Conservation (phyloP, 2,797 vertebrate species). For the Sebastes kiyomatsui region DNA sequence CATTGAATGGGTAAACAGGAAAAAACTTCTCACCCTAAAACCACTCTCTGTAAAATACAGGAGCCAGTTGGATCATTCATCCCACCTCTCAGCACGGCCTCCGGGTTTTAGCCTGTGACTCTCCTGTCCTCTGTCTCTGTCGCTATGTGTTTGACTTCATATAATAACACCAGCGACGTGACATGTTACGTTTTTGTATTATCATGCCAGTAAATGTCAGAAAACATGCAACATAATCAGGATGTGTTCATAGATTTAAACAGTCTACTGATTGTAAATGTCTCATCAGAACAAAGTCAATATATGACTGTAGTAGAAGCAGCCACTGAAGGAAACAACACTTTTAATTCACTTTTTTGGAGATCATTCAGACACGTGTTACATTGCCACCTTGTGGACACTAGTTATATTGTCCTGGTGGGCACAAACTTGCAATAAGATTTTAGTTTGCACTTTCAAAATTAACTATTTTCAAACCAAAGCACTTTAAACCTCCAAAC, state of each 20-base stretch:
- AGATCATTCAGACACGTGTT: slow-evolving; percentile 27
- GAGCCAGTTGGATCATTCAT: slow-evolving; percentile 56
- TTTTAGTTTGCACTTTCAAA: neutral
- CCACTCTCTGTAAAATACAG: slow-evolving; percentile 59
- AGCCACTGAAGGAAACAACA: neutral
- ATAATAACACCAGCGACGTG: slow-evolving; percentile 31
- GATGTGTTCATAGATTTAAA: neutral
- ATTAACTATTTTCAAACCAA: neutral
- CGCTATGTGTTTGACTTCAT: slow-evolving; percentile 19
- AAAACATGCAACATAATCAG: neutral
- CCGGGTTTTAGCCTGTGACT: slow-evolving; percentile 30
- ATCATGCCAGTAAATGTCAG: neutral
- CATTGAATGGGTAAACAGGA: slow-evolving; percentile 72
- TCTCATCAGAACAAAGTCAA: slow-evolving; percentile 1
- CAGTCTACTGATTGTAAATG: neutral
- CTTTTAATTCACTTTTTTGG: neutral
- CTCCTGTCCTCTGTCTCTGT: slow-evolving; percentile 31
- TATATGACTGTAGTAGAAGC: neutral
- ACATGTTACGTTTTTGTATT: slow-evolving; percentile 26
- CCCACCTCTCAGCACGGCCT: neutral
- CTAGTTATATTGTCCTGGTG: neutral
- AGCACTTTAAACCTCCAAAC: neutral
- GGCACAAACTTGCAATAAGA: neutral
- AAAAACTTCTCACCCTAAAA: slow-evolving; percentile 70
- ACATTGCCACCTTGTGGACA: slow-evolving; percentile 78